Evolutionary conservation across 2,797 vertebrate species (phyloP).

Genomic region (Percopsis omiscomaycus): DNA sequence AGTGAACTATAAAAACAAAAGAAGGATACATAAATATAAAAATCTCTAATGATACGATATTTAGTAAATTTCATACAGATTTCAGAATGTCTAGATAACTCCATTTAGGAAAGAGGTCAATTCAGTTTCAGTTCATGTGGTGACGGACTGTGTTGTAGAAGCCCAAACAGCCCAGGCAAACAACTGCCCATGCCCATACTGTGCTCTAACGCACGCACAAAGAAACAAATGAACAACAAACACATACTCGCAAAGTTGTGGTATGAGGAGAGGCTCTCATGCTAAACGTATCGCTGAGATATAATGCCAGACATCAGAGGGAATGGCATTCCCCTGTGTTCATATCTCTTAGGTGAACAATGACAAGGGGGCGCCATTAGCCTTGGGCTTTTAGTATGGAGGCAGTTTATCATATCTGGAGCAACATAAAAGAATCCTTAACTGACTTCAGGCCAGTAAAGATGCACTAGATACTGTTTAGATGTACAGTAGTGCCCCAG

Average conservation of each 20-base stretch:
- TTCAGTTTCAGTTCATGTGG: no score
- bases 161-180: not conserved
- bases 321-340: constrained; percentile 31
- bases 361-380: constrained; percentile 49
- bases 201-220: not conserved
- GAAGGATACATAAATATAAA: no score
- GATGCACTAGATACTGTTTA: constrained; percentile 32
- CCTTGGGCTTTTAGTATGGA: constrained; percentile 39
- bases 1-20: no score
- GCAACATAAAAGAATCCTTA: constrained; percentile 40
- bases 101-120: no score
- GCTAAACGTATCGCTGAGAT: constrained; percentile 32
- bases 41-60: not conserved
- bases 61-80: not conserved
- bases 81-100: not conserved
- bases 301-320: constrained; percentile 45
- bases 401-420: constrained; percentile 50
- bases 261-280: constrained; percentile 6
- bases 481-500: constrained; percentile 25
- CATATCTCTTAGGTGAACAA: constrained; percentile 42
- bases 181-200: not conserved
- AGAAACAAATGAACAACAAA: not conserved
- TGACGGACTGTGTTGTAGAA: not conserved
- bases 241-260: constrained; percentile 10
- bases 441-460: constrained; percentile 51